A percentile compares a stretch with the other conserved stretches of the same genome.
These are phyloP conservation scores for Paradoxurus hermaphroditus DNA, from an alignment of 2,113 vertebrate species.

Conservation along the genomic window DNA sequence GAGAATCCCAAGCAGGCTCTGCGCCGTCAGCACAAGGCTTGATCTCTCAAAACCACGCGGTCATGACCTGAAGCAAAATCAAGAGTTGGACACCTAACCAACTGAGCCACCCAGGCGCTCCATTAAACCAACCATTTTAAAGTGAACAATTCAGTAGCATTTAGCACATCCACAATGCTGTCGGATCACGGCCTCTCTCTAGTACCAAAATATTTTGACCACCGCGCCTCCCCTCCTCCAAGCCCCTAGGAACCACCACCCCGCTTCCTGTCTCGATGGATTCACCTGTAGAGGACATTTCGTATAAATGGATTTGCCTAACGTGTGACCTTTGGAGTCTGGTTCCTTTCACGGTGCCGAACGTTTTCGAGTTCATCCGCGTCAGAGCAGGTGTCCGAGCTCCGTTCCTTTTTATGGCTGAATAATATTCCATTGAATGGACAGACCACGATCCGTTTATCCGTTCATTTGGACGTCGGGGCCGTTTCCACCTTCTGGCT, in stretches of 20 bases:
- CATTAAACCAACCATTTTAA: neutral
- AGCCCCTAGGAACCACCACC: neutral
- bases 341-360: neutral
- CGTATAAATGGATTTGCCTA: neutral
- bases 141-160: neutral
- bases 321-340: neutral
- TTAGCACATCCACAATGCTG: neutral
- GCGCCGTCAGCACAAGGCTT: too few species aligned
- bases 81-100: too few species aligned
- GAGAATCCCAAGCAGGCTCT: too few species aligned
- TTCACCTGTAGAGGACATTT: neutral
- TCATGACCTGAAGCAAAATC: too few species aligned
- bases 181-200: neutral
- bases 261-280: neutral
- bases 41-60: too few species aligned
- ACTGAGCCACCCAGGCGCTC: too few species aligned
- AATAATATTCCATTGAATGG: neutral
- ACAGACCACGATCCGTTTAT: neutral
- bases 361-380: neutral
- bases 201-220: neutral
- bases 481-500: neutral
- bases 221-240: neutral
- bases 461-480: neutral
- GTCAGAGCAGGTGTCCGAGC: neutral
- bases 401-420: neutral